Base-by-base conservation (phyloP, 2,888 invertebrate genomes). In the Habrosyne pyritoides region DNA sequence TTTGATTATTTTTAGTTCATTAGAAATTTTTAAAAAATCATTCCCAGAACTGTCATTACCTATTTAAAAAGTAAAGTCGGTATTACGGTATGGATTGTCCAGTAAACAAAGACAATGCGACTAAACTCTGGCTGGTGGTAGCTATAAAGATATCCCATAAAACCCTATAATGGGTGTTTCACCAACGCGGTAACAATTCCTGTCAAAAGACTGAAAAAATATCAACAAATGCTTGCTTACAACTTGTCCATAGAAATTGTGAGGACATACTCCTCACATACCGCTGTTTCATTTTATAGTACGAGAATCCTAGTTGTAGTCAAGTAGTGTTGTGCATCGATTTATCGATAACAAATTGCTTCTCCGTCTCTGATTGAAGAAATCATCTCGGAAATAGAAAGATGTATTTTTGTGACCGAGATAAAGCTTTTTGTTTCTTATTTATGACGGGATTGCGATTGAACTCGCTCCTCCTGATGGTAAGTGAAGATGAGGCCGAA, bases 271-370 rank as follows among this genome's bases (percentile, higher is more conserved):
- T 52, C 54, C 50, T 55, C 51, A 66, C 69, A 72, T 71, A 66
- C 69, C 73, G 58, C 60, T 64, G 65, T 47, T 28, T 52, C 53
- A 46, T 63, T 68, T 71, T 73, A 73, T 73, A 67, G 64, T 69
- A 70, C 54, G 57, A 50, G 57, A 58, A 61, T 65, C 60, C 59
- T 66, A 61, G 65, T 66, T 58, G 60, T 52, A 52, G 46, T 33
- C 26, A 56, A 46, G 48, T 64, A 59, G 53, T 26, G 57, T 55
- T 52, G 53, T 54, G 52, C n/a, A 10, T 14, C 10, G 1, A 50
- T 14, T 3, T 21, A 50, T 28, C 28, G 28, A 50, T 36, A 14
- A 28, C 6, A 0, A 28, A 0, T 28, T 10, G 0, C 10, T 30
- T 30, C n/a, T n/a, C n/a, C n/a, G n/a, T n/a, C n/a, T n/a, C n/a